These are phyloP conservation scores for Syrmaticus mikado DNA, from an alignment of 2,113 vertebrate species.

Conservation along the genomic window DNA sequence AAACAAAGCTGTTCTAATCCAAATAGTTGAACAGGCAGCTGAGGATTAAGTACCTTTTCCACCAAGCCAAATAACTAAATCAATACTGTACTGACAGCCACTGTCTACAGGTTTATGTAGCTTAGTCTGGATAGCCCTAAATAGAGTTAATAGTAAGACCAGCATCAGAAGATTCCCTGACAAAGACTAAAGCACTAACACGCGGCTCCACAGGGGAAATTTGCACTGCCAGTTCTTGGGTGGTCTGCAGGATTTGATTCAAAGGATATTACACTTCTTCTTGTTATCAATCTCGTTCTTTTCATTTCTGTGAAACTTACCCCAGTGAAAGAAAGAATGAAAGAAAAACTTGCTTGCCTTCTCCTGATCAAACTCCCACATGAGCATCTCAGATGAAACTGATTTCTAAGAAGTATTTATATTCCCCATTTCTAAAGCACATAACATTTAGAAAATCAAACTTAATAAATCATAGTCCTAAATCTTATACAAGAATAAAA, in stretches of 20 bases:
- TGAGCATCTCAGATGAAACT: neutral
- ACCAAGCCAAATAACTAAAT: neutral
- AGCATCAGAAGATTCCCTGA: neutral
- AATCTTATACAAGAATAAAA: neutral
- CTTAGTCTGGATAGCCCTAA: neutral
- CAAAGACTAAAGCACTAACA: accelerated
- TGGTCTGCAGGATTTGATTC: neutral
- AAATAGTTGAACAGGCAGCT: neutral
- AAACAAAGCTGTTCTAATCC: neutral
- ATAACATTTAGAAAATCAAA: neutral
- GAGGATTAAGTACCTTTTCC: neutral
- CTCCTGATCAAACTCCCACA: neutral
- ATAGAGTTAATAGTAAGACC: accelerated
- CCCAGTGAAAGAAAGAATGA: neutral
- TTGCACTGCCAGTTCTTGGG: neutral
- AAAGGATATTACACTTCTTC: neutral
- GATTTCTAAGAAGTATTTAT: neutral
- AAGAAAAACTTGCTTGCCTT: neutral
- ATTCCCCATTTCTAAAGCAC: neutral
- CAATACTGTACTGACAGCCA: neutral
- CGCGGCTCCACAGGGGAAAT: neutral
- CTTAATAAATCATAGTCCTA: neutral
- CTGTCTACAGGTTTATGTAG: neutral
- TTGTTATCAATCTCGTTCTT: neutral
- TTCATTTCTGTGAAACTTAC: neutral